Evolutionary conservation across 2,888 invertebrate genomes (phyloP), one percentile per base, ranked within the genome.

Genomic region (Drosophila macrothrix): DNA sequence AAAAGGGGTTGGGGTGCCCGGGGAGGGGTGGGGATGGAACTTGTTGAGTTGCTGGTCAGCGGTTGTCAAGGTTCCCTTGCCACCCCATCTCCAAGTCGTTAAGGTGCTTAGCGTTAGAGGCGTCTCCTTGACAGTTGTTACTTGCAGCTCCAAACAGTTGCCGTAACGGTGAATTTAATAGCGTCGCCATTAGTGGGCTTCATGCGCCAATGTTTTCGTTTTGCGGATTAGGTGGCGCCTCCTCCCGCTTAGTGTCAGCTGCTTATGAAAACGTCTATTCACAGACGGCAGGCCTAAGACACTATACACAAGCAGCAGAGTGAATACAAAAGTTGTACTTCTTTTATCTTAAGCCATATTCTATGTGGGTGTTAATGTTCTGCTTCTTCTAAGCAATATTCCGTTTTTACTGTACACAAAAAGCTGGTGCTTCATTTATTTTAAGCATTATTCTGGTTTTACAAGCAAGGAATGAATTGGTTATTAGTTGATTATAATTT

Each of bases 81-180:
- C 63, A 16, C 7, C 19, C 53, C 37, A n/a, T 14, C 28, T 4
- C 4, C 14, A 28, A 41, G 82, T 88, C 85, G 91, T 90, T 86
- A 90, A 90, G 85, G 85, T 86, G 91, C 91, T 90, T 86, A 85
- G 76, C 63, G 55, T 62, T 43, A 52, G 80, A 77, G 90, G 76
- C 90, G 88, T 84, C 76, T 60, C 68, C 64, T 61, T 74, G 71
- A 59, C 73, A 73, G 52, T 75, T 63, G 53, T 63, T 62, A 46
- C 50, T 29, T 19, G 28, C 28, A 29, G 50, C 50, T 35, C 50
- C 35, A 46, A 58, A 70, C 63, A 49, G 55, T 37, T 37, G 33
- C 25, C 31, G 55, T 37, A 56, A 76, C 55, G 52, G 54, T 65
- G 55, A 64, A 58, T 64, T 73, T 67, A 65, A 65, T 69, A 73